Conservation (phyloP, 35 echinoderm and acorn worm species). For the Heliocidaris tuberculata region DNA sequence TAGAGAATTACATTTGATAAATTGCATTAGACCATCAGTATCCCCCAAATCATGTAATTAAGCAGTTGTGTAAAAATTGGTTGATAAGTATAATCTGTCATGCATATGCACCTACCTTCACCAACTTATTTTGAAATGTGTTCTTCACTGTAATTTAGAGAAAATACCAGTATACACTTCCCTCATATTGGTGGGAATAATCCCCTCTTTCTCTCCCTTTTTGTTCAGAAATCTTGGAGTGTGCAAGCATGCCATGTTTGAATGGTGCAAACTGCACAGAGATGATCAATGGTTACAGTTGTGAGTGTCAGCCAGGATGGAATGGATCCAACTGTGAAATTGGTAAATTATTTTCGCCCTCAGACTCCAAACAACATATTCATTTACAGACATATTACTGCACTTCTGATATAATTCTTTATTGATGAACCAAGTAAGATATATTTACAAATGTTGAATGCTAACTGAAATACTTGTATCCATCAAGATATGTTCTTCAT, state of each 20-base stretch:
- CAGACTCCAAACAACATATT: not conserved
- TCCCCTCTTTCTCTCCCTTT: not conserved
- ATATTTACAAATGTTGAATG: not conserved
- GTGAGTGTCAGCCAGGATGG: constrained; percentile 63
- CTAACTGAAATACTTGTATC: too few species aligned
- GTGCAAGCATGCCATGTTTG: constrained; percentile 64
- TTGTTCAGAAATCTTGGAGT: constrained; percentile 8
- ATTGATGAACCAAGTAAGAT: not conserved
- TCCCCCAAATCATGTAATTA: too few species aligned
- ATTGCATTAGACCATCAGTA: not conserved
- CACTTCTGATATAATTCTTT: not conserved
- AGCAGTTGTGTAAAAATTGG: too few species aligned
- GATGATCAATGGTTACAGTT: constrained; percentile 60
- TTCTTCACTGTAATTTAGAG: too few species aligned
- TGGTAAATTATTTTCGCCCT: not conserved
- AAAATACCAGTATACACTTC: too few species aligned
- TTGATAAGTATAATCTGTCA: not conserved
- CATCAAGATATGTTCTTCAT: too few species aligned
- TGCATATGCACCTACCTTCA: not conserved
- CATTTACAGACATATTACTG: not conserved
- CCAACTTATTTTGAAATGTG: not conserved
- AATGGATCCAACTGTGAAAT: constrained; percentile 50
- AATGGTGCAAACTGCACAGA: constrained; percentile 71
- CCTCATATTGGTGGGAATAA: too few species aligned
- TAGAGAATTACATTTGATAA: not conserved